Conservation (phyloP, 2,113 vertebrate species). For the Peucedramus taeniatus region DNA sequence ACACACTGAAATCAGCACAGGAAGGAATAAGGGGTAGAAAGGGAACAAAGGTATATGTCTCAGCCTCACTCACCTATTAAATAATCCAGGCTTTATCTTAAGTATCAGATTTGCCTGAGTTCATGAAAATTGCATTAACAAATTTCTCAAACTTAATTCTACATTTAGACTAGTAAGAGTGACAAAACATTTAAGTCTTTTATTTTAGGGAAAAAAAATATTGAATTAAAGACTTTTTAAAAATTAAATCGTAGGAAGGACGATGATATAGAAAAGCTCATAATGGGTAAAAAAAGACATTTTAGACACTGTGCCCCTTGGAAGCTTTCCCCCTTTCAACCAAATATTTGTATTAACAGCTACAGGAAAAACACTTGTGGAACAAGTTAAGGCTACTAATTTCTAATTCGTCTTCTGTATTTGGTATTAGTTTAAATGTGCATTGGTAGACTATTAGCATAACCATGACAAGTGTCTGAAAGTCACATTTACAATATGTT, state of each 20-base stretch:
- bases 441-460: not conserved
- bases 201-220: not conserved
- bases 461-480: not conserved
- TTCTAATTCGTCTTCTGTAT: not conserved
- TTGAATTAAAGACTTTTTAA: not conserved
- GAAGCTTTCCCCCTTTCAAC: not conserved
- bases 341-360: not conserved
- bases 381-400: not conserved
- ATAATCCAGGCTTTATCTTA: not conserved
- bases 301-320: not conserved
- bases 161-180: not conserved
- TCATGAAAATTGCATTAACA: not conserved
- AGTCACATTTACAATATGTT: not conserved
- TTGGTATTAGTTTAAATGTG: not conserved
- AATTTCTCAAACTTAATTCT: not conserved
- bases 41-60: not conserved
- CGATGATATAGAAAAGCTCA: not conserved
- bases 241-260: not conserved
- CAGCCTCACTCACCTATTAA: not conserved
- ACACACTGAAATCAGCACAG: not conserved
- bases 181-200: not conserved
- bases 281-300: not conserved
- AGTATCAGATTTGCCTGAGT: not conserved
- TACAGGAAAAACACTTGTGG: not conserved
- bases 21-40: not conserved